Evolutionary conservation across 2,113 vertebrate species (phyloP).

Genomic region (Puntigrus tetrazona): DNA sequence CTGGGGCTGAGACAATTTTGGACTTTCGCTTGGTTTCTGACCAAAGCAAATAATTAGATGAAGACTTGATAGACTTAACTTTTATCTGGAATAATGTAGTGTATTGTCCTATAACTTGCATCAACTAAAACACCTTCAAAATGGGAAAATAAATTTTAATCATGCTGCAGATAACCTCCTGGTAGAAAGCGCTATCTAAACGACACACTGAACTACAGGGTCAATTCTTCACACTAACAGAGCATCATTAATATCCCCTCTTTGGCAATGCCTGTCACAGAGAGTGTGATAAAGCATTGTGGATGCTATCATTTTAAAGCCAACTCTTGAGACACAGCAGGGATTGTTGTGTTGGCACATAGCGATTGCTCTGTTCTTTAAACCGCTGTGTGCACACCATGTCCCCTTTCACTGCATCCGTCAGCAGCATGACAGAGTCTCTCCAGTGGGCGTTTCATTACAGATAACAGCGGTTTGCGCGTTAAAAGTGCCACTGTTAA

Average conservation of each 20-base stretch:
- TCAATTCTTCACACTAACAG: constrained; percentile 9
- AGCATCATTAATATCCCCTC: constrained; percentile 37
- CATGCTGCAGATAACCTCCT: constrained; percentile 8
- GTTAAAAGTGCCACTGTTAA: not conserved
- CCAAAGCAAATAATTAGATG: not conserved
- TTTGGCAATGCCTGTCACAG: constrained; percentile 28
- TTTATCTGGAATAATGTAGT: not conserved
- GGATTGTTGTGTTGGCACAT: constrained; percentile 40
- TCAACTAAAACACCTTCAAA: constrained; percentile 10
- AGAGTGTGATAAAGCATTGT: constrained; percentile 16
- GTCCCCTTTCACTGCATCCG: constrained; percentile 20
- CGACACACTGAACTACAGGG: not conserved
- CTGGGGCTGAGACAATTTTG: not conserved
- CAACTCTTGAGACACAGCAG: constrained; percentile 30
- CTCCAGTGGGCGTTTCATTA: constrained; percentile 52
- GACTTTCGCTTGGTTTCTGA: not conserved
- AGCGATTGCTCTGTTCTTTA: constrained; percentile 26
- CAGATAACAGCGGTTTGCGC: constrained; percentile 40
- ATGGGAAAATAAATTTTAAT: constrained; percentile 7
- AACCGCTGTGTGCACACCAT: constrained; percentile 29
- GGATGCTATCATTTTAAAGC: constrained; percentile 46
- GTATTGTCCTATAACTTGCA: not conserved
- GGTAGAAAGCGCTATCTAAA: not conserved
- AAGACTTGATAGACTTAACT: not conserved
- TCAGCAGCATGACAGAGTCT: constrained; percentile 28